Evolutionary conservation across 2,797 vertebrate genomes (phyloP).

Genomic region (Myoxocephalus aenaeus): DNA sequence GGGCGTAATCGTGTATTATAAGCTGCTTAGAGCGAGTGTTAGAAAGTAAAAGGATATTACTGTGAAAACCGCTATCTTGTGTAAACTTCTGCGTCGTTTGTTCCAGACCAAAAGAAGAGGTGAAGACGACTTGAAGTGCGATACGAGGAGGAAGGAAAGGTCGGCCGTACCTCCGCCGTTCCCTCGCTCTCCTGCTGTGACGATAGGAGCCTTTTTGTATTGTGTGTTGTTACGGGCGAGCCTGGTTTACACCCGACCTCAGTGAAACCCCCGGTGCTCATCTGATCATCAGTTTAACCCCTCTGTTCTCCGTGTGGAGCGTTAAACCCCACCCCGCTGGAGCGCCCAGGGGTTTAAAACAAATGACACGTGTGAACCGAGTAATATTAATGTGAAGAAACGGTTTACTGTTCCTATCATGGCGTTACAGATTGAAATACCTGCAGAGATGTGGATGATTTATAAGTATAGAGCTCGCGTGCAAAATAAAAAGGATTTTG

Average conservation of each 20-base stretch:
- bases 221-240: slow-evolving; percentile 61
- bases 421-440: slow-evolving; percentile 16
- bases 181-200: too few species aligned
- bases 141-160: background rate
- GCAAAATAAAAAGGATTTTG: slow-evolving; percentile 49
- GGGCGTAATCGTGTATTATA: too few species aligned
- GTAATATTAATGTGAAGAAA: slow-evolving; percentile 40
- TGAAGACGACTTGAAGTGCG: slow-evolving; percentile 81
- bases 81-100: background rate
- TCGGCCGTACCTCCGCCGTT: slow-evolving; percentile 28
- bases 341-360: slow-evolving; percentile 1
- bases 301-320: too few species aligned
- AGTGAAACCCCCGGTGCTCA: background rate
- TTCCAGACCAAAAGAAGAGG: slow-evolving; percentile 86
- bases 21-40: too few species aligned
- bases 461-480: slow-evolving; percentile 37
- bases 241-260: slow-evolving; percentile 53
- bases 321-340: slow-evolving; percentile 14
- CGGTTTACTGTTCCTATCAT: slow-evolving; percentile 29
- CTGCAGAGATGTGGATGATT: slow-evolving; percentile 42
- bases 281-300: background rate
- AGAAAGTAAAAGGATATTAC: too few species aligned
- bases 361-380: slow-evolving; percentile 48
- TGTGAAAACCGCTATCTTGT: background rate
- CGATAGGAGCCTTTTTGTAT: slow-evolving; percentile 75